Evolutionary conservation across 2,888 invertebrate species (phyloP), one percentile per base, ranked within the genome.

Genomic region (Bugulina stolonifera): DNA sequence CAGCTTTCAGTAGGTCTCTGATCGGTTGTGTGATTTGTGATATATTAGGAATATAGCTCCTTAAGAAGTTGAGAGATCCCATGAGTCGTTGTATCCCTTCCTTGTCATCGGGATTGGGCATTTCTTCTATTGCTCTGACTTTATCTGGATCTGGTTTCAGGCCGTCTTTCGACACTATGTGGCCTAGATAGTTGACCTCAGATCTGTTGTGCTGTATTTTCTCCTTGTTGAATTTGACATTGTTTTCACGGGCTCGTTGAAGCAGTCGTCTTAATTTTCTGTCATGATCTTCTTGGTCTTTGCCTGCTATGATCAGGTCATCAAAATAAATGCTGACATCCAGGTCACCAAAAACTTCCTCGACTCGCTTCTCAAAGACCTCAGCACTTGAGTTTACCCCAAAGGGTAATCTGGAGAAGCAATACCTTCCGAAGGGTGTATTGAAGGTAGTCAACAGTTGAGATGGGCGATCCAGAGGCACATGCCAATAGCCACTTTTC

Each of bases 311-410:
- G 5, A 69, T n/a, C 10, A 69, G 5, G 23, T 27, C 69, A 35
- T 69, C 69, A 32, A 69, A 35, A 27, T 69, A 69, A 3, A 35
- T 69, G 32, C 14, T n/a, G 14, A 29, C 10, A 29, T 35, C 25
- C n/a, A 69, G 32, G 23, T 35, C 23, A n/a, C 35, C 18, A 35
- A 69, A 69, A 23, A 69, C 5, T 23, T 58, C 14, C 64, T 58
- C 69, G 5, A 27, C 22, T 22, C 69, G 23, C 69, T 69, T 69
- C 23, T 69, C 35, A n/a, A 69, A 69, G 5, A 69, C 69, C 23
- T 69, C 69, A 10, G 69, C 35, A 27, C 22, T 5, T 35, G 69
- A 69, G 22, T 32, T 3, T n/a, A 69, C 10, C 3, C 69, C 29
- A 35, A 69, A 5, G 5, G 69, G 69, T 23, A 69, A n/a, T n/a